A percentile compares a stretch with the other conserved stretches of the same genome.
phyloP scores from a whole-genome alignment of 2,113 vertebrate species.

The Cyanocitta stelleri region DNA sequence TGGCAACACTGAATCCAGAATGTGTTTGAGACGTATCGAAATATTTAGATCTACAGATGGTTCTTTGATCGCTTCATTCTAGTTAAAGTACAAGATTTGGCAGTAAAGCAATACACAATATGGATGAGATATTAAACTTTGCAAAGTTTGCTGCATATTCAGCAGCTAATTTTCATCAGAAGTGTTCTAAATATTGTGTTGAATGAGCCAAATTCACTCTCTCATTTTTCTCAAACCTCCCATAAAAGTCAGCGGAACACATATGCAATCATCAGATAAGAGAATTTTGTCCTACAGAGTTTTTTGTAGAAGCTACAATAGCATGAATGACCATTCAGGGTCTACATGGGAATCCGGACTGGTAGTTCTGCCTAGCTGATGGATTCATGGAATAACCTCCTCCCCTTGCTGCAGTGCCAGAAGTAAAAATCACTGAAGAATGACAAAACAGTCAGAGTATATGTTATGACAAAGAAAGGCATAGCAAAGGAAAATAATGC shows the following conservation, averaged over 20 bases:
- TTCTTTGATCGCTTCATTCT: not conserved
- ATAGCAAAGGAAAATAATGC: not conserved
- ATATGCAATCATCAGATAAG: not conserved
- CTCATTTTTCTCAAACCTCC: not conserved
- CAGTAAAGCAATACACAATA: not conserved
- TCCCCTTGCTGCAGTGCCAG: not conserved
- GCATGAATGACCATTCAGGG: not conserved
- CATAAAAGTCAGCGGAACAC: not conserved
- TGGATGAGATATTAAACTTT: not conserved
- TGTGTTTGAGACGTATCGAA: not conserved
- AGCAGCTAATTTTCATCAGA: not conserved
- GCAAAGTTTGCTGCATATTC: not conserved
- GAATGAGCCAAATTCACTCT: not conserved
- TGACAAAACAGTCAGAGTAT: not conserved
- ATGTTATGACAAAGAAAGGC: not conserved
- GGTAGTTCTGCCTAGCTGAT: not conserved
- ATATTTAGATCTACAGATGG: slow-evolving; percentile 43
- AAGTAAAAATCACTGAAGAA: not conserved
- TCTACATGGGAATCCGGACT: not conserved
- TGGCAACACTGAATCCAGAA: not conserved
- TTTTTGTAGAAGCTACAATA: not conserved
- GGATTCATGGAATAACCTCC: not conserved
- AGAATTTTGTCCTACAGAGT: not conserved
- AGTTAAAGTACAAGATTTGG: not conserved
- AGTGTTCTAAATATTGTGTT: not conserved